Conservation (phyloP, 2,113 vertebrate genomes). For the Mugil cephalus region DNA sequence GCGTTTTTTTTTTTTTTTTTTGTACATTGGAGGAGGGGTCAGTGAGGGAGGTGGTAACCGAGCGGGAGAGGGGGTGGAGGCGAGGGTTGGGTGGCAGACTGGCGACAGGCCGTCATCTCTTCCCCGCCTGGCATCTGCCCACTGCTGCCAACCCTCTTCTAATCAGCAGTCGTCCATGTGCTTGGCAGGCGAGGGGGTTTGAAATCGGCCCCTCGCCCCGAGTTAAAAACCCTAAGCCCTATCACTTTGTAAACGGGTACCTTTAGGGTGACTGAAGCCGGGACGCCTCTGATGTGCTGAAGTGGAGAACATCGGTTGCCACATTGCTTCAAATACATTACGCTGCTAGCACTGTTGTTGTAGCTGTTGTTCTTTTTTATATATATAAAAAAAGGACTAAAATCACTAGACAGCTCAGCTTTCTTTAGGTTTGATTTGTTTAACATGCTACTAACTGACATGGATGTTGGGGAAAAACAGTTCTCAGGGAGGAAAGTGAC, state of each 20-base stretch:
- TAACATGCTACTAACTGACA: slow-evolving; percentile 79
- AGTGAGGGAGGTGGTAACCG: slow-evolving; percentile 42
- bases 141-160: slow-evolving; percentile 83
- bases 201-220: slow-evolving; percentile 81
- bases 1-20: slow-evolving; percentile 58
- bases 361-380: slow-evolving; percentile 66
- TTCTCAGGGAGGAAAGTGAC: slow-evolving; percentile 63
- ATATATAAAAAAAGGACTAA: not conserved
- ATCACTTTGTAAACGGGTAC: slow-evolving; percentile 85
- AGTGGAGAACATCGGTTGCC: slow-evolving; percentile 80
- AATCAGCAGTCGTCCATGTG: slow-evolving; percentile 88
- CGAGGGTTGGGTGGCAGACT: slow-evolving; percentile 73
- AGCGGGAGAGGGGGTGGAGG: slow-evolving; percentile 21
- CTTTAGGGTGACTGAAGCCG: slow-evolving; percentile 80
- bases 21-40: slow-evolving; percentile 57
- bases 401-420: slow-evolving; percentile 64
- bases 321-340: slow-evolving; percentile 65
- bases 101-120: slow-evolving; percentile 78
- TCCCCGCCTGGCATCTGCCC: slow-evolving; percentile 79
- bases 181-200: slow-evolving; percentile 84
- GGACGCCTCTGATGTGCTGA: slow-evolving; percentile 82
- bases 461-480: slow-evolving; percentile 74
- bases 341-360: slow-evolving; percentile 67
- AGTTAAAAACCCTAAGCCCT: slow-evolving; percentile 84
- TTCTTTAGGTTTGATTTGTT: slow-evolving; percentile 81